phyloP scores from a whole-genome alignment of 2,797 vertebrate species.

The Myotis daubentonii region DNA sequence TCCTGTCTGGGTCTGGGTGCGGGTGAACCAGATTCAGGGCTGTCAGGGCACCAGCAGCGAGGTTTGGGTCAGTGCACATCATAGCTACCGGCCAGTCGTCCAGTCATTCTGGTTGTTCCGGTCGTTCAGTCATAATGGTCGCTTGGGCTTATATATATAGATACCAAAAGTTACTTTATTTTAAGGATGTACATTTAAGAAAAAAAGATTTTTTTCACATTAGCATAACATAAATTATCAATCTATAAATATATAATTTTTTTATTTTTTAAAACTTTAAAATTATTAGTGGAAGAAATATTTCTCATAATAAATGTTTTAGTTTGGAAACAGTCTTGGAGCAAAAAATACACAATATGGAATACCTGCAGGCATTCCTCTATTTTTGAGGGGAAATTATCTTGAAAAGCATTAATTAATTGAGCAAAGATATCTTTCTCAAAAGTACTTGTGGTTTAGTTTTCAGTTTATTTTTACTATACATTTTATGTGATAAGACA shows the following conservation, averaged over 20 bases:
- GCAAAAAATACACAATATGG: not conserved
- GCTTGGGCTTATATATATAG: no score
- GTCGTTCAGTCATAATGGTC: no score
- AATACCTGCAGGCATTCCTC: conserved; percentile 28
- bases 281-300: conserved; percentile 19
- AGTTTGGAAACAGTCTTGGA: conserved; percentile 34
- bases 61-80: no score
- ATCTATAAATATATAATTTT: not conserved
- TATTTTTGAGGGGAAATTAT: conserved; percentile 25
- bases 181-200: conserved; percentile 19
- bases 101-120: no score
- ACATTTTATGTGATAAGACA: conserved; percentile 11
- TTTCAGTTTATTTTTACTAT: conserved; percentile 32
- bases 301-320: conserved; percentile 26
- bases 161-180: conserved; percentile 54
- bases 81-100: no score
- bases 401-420: conserved; percentile 42
- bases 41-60: no score
- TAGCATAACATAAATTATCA: not conserved
- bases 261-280: conserved; percentile 38
- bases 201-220: not conserved
- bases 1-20: no score
- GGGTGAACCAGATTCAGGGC: no score
- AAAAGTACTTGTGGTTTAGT: conserved; percentile 3
- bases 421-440: conserved; percentile 31